Evolutionary conservation across 2,888 invertebrate genomes (phyloP).

Genomic region (Tetanocera ferruginea): DNA sequence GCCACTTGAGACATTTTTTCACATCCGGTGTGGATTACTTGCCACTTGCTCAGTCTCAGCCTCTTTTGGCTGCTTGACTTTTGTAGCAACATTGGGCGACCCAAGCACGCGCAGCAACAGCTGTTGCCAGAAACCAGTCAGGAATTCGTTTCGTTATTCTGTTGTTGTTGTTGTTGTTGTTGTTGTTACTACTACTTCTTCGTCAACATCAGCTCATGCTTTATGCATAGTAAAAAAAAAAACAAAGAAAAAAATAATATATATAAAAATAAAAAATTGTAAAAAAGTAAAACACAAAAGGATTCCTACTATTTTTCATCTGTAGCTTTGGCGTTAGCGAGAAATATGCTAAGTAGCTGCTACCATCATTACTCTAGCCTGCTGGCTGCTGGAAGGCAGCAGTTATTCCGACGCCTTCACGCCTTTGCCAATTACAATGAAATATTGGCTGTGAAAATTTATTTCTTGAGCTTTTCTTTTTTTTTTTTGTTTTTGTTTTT

Average conservation of each 20-base stretch:
- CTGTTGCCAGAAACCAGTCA: neutral
- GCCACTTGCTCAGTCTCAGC: neutral
- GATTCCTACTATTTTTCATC: slow-evolving; percentile 1
- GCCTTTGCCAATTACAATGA: slow-evolving; percentile 62
- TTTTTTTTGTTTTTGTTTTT: neutral
- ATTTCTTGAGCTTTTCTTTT: neutral
- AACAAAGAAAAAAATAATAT: neutral
- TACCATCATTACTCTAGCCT: neutral
- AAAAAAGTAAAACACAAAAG: too few relatives aligned
- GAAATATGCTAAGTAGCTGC: slow-evolving; percentile 26
- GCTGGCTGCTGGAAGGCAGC: neutral
- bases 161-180: slow-evolving; percentile 7
- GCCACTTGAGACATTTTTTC: slow-evolving; percentile 65
- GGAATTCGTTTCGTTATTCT: neutral
- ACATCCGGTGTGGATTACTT: slow-evolving; percentile 44
- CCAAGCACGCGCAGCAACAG: slow-evolving; percentile 1
- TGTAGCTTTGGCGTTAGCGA: slow-evolving; percentile 7
- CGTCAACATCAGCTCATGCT: neutral
- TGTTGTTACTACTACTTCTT: neutral
- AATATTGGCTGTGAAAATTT: slow-evolving; percentile 62
- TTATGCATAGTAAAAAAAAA: neutral
- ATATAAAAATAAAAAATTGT: neutral
- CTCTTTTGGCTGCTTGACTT: slow-evolving; percentile 8
- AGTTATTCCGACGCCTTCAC: slow-evolving; percentile 32
- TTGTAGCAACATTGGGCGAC: slow-evolving; percentile 18